Percentiles rank a stretch among this genome's conserved stretches.
phyloP scores from a whole-genome alignment of 2,113 vertebrate genomes.

The Datnioides undecimradiatus region DNA sequence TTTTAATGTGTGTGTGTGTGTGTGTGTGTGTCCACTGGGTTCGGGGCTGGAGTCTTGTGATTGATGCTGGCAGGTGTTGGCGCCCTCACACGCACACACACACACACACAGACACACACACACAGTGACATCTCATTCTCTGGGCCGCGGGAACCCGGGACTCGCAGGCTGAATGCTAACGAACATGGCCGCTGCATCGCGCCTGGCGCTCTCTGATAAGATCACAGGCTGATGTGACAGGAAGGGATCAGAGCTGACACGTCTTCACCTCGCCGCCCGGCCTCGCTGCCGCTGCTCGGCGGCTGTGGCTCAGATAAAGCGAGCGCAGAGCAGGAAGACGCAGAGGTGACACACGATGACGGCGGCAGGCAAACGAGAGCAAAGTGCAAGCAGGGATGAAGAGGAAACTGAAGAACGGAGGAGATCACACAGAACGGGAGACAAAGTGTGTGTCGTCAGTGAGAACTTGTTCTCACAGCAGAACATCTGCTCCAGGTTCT shows the following conservation, averaged over 20 bases:
- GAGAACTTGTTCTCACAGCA: not conserved
- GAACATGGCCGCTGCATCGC: constrained; percentile 7
- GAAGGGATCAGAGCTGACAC: constrained; percentile 48
- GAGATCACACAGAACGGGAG: not conserved
- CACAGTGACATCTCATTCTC: constrained; percentile 64
- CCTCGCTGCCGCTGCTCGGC: not conserved
- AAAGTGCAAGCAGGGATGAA: too few species aligned
- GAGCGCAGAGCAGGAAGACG: not conserved
- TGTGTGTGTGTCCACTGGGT: constrained; percentile 7
- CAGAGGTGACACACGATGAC: constrained; percentile 30
- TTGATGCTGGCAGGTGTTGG: constrained; percentile 65
- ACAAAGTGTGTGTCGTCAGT: not conserved
- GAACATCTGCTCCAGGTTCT: constrained; percentile 25
- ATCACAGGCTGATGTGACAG: constrained; percentile 43
- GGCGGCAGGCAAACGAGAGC: constrained; percentile 25
- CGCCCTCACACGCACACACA: constrained; percentile 32
- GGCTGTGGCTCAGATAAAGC: constrained; percentile 15
- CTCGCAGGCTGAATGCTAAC: constrained; percentile 64
- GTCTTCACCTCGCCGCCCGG: constrained; percentile 33
- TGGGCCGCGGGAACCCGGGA: constrained; percentile 14
- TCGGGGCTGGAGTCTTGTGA: constrained; percentile 37
- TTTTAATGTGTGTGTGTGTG: constrained; percentile 5
- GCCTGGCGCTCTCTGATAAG: not conserved
- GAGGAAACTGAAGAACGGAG: not conserved
- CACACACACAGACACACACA: too few species aligned